Conservation (phyloP, 2,888 invertebrate species). For the Macaria liturata region DNA sequence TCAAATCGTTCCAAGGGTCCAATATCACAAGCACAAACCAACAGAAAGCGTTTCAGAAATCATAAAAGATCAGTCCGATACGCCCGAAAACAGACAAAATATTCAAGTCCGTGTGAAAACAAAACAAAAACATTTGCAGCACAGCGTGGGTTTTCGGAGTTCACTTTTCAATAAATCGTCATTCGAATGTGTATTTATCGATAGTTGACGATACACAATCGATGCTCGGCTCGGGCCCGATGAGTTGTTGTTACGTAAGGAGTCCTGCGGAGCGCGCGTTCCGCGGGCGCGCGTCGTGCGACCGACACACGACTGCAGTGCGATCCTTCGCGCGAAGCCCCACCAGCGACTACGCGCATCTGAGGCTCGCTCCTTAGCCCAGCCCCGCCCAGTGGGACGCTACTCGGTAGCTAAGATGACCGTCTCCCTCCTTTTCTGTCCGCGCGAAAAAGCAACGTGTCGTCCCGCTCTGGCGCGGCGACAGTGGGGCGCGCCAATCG, state of each 20-base stretch:
- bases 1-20: conserved; percentile 43
- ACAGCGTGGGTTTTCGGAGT: conserved; percentile 62
- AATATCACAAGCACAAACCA: conserved; percentile 54
- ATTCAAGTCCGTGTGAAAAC: conserved; percentile 65
- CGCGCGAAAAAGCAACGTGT: conserved; percentile 42
- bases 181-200: conserved; percentile 45
- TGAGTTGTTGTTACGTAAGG: conserved; percentile 78
- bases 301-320: conserved; percentile 83
- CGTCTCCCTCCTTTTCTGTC: conserved; percentile 76
- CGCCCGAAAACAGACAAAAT: conserved; percentile 56
- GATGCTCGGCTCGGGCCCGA: conserved; percentile 74
- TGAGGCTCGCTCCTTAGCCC: conserved; percentile 82
- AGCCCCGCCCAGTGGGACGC: conserved; percentile 86
- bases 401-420: conserved; percentile 80
- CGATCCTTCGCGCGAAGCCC: conserved; percentile 83
- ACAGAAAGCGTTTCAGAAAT: conserved; percentile 47
- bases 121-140: conserved; percentile 67
- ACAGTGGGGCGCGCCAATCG: conserved; percentile 83
- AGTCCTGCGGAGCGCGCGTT: conserved; percentile 56
- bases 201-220: conserved; percentile 65
- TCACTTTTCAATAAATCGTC: conserved; percentile 53
- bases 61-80: conserved; percentile 63
- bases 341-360: conserved; percentile 85
- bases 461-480: conserved; percentile 72
- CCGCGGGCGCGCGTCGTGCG: conserved; percentile 73